Evolutionary conservation across 2,797 vertebrate genomes (phyloP), one percentile per base, ranked within the genome.

Genomic region (Paedocypris micromegethes): DNA sequence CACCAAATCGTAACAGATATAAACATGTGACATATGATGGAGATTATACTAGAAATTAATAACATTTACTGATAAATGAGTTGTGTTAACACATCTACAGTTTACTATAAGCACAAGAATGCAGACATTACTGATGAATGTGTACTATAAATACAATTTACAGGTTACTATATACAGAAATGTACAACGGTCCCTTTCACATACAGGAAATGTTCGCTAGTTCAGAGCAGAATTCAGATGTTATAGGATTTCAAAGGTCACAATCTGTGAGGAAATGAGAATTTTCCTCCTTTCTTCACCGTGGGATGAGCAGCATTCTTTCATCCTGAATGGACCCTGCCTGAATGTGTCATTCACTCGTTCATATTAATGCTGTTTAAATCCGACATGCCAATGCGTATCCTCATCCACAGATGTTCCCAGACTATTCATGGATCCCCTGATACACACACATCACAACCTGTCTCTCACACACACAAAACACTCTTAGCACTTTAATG

Each of bases 181-280:
- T 23, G 23, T 23, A 23, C 23, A 23, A 23, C 23, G 23, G 23
- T 23, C 23, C 23, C 23, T 23, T 23, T 23, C 23, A 23, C 23
- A 23, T 23, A 23, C 23, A 23, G 23, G 23, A 23, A 23, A 23
- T 23, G 23, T 23, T 23, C 23, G 23, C 23, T 23, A 23, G 23
- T 23, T 23, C 23, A 23, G 23, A 23, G 23, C 23, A 23, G 23
- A 23, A 23, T 23, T 23, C 23, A 23, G 23, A 23, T 23, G 23
- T 23, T 23, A 23, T 68, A 49, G 69, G 65, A 47, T 64, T 70
- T 58, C 42, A 78, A 75, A 79, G 76, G 75, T 79, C 65, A 75
- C 58, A 74, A 61, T 73, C 71, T 73, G 73, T 62, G 47, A 67
- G 62, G 58, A 78, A 75, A 77, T 61, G 47, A 77, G 68, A 56